Conservation (phyloP, 2,888 invertebrate species). For the Tubulanus polymorphus region DNA sequence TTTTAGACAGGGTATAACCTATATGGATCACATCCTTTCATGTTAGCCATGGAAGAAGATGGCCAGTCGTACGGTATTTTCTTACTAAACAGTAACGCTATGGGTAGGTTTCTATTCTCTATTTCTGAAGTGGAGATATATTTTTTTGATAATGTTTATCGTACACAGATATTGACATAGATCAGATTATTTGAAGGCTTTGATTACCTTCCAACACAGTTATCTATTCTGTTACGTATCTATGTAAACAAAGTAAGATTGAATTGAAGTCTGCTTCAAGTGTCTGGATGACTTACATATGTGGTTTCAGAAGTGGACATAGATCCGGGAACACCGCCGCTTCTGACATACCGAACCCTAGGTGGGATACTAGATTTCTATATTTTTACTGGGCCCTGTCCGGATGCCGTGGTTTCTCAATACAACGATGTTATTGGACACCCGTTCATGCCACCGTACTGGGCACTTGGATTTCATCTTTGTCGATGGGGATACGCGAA, state of each 20-base stretch:
- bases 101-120: slow-evolving; percentile 22
- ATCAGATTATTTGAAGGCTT: too few relatives aligned
- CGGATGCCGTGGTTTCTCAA: slow-evolving; percentile 57
- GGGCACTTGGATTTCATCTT: slow-evolving; percentile 84
- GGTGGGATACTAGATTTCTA: slow-evolving; percentile 80
- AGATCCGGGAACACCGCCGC: too few relatives aligned
- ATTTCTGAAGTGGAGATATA: too few relatives aligned
- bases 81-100: slow-evolving; percentile 75
- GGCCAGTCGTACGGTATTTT: slow-evolving; percentile 68
- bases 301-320: too few relatives aligned
- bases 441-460: slow-evolving; percentile 80
- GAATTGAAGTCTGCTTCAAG: too few relatives aligned
- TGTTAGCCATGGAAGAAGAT: slow-evolving; percentile 66
- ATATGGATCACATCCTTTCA: slow-evolving; percentile 81
- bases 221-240: too few relatives aligned
- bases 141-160: too few relatives aligned
- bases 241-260: too few relatives aligned
- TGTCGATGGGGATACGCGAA: slow-evolving; percentile 62
- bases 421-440: slow-evolving; percentile 61
- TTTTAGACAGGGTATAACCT: slow-evolving; percentile 72
- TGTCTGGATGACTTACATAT: too few relatives aligned
- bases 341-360: slow-evolving; percentile 74
- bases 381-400: slow-evolving; percentile 72
- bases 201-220: too few relatives aligned
- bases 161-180: too few relatives aligned